Conservation (phyloP, 2,888 invertebrate species). For the Macrosiphum euphorbiae region DNA sequence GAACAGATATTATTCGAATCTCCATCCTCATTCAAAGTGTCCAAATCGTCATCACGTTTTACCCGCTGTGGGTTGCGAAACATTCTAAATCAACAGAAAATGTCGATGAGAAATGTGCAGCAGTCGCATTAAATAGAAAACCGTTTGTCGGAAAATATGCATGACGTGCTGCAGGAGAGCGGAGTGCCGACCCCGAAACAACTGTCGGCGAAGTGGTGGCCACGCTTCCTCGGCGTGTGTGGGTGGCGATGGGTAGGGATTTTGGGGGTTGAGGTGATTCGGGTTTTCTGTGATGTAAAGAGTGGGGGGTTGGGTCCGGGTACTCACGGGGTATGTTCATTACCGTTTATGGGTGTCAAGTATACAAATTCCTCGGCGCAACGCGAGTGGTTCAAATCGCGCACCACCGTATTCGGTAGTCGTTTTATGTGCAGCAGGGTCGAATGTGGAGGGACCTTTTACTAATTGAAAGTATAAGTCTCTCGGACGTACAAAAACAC, state of each 20-base stretch:
- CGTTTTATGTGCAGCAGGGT: not conserved
- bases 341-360: constrained; percentile 33
- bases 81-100: not conserved
- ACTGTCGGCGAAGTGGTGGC: not conserved
- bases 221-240: not conserved
- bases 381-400: not conserved
- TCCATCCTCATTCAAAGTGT: not conserved
- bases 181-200: not conserved
- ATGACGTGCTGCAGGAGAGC: not conserved
- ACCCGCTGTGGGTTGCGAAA: not conserved
- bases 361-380: constrained; percentile 7
- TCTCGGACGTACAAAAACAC: not conserved
- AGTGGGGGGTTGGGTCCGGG: not conserved
- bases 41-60: not conserved
- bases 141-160: not conserved
- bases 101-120: not conserved
- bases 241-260: not conserved
- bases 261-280: not conserved
- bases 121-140: not conserved
- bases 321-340: constrained; percentile 12
- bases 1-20: not conserved
- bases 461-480: constrained; percentile 15
- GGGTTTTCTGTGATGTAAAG: not conserved
- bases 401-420: not conserved
- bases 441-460: constrained; percentile 3